Conservation (phyloP, 2,113 vertebrate genomes). For the Anhinga rufa region DNA sequence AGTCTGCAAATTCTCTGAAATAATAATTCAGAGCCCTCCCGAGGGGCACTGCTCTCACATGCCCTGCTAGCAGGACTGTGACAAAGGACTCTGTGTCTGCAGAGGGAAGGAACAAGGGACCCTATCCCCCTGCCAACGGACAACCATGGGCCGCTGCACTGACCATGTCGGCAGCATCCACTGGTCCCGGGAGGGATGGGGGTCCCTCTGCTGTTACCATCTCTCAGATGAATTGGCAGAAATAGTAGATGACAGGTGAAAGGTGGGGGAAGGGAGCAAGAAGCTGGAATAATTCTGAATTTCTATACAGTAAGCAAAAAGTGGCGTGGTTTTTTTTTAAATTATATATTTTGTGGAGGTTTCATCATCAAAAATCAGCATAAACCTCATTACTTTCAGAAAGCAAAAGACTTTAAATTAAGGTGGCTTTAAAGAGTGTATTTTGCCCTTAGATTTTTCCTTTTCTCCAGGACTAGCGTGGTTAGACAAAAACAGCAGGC, state of each 20-base stretch:
- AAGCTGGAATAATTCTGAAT: not conserved
- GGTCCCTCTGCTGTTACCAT: not conserved
- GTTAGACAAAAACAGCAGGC: not conserved
- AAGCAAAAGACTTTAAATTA: not conserved
- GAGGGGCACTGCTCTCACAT: not conserved
- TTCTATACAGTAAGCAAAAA: not conserved
- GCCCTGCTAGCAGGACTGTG: not conserved
- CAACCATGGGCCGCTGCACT: fast-evolving
- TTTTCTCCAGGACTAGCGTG: not conserved
- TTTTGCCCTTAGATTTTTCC: not conserved
- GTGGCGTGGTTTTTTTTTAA: not conserved
- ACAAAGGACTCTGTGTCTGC: not conserved
- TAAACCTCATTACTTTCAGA: not conserved
- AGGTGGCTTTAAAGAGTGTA: not conserved
- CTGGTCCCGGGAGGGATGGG: not conserved
- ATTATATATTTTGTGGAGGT: not conserved
- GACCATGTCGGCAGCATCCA: not conserved
- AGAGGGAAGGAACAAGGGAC: not conserved
- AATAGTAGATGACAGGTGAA: not conserved
- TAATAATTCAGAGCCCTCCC: not conserved
- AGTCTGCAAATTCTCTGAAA: not conserved
- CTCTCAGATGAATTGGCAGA: not conserved
- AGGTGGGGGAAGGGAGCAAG: not conserved
- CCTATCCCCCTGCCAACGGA: not conserved
- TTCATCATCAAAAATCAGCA: not conserved